Evolutionary conservation across 1,140 invertebrate genomes (phyloP).

Genomic region (Diachasmimorpha longicaudata): DNA sequence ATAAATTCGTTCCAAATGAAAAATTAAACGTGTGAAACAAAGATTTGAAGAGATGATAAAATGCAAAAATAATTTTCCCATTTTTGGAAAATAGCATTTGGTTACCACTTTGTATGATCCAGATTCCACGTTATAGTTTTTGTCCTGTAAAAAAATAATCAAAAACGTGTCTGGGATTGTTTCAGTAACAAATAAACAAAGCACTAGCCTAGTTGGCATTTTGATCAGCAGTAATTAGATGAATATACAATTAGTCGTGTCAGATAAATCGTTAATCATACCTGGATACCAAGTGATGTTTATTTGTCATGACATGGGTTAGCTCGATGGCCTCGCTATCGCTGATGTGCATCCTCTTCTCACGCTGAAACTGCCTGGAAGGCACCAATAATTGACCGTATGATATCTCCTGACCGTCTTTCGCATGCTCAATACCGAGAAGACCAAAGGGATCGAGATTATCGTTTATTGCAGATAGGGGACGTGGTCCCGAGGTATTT

Average conservation of each 20-base stretch:
- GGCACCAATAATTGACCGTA: constrained; percentile 85
- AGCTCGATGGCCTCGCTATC: constrained; percentile 66
- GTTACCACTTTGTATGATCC: constrained; percentile 78
- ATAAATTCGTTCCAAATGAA: neutral
- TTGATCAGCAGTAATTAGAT: neutral
- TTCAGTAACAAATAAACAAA: neutral
- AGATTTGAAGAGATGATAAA: neutral
- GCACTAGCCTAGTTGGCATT: neutral
- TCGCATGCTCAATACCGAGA: constrained; percentile 79
- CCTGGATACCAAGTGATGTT: constrained; percentile 72
- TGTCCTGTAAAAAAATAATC: constrained; percentile 74
- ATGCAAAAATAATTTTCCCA: neutral
- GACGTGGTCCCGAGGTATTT: constrained; percentile 81
- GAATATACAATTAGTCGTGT: neutral
- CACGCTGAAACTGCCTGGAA: constrained; percentile 67
- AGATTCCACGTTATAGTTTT: constrained; percentile 83
- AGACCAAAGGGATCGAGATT: constrained; percentile 84
- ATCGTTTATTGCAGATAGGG: constrained; percentile 83
- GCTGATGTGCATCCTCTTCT: constrained; percentile 60
- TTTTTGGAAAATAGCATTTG: constrained; percentile 13
- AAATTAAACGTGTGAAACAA: constrained; percentile 10
- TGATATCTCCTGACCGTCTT: constrained; percentile 88
- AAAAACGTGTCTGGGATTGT: constrained; percentile 14
- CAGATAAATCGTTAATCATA: constrained; percentile 45
- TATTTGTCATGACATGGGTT: constrained; percentile 51